Conservation (phyloP, 2,888 invertebrate species). For the Cheilosia soror region DNA sequence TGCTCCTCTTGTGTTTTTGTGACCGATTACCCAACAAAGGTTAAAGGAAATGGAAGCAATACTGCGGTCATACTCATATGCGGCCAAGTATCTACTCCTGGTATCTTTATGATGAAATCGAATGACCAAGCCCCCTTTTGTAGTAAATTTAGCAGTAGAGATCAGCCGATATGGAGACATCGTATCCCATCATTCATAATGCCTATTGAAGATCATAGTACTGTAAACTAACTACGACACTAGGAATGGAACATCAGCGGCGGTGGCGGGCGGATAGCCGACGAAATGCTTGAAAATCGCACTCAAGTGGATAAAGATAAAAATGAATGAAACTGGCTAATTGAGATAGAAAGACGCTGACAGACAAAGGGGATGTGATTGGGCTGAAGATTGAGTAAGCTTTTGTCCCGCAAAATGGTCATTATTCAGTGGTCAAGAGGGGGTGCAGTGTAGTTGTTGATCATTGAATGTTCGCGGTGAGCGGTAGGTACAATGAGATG, state of each 20-base stretch:
- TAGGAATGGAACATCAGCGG: conserved; percentile 23
- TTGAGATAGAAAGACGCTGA: conserved; percentile 41
- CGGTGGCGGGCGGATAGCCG: conserved; percentile 20
- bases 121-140: conserved; percentile 53
- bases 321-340: conserved; percentile 43
- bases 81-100: neutral
- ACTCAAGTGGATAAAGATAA: conserved; percentile 51
- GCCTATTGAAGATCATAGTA: conserved; percentile 25
- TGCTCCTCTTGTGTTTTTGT: conserved; percentile 10
- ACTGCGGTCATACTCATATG: neutral
- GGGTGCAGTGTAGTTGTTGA: conserved; percentile 31
- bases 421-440: neutral
- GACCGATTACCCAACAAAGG: conserved; percentile 59
- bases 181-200: conserved; percentile 33
- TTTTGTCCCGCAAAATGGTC: conserved; percentile 47
- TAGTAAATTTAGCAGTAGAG: conserved; percentile 17
- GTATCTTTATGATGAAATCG: conserved; percentile 15
- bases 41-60: conserved; percentile 49
- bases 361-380: conserved; percentile 10
- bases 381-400: conserved; percentile 35
- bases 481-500: conserved; percentile 31
- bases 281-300: conserved; percentile 29
- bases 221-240: conserved; percentile 1
- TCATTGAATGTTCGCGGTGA: conserved; percentile 17
- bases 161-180: conserved; percentile 65